Conservation (phyloP, 2,888 invertebrate genomes). For the Sylvicola cinctus region DNA sequence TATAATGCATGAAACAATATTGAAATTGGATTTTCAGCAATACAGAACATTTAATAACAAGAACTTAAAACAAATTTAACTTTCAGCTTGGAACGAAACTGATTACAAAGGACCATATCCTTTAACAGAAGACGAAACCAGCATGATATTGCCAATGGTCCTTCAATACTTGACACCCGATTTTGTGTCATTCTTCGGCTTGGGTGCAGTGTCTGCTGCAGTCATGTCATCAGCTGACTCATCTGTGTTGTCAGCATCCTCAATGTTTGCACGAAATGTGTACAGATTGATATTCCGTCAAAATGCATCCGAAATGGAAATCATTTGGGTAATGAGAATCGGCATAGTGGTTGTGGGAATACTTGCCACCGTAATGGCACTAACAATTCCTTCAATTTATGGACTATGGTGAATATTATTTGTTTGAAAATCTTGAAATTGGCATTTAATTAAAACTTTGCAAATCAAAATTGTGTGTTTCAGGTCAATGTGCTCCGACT, state of each 20-base stretch:
- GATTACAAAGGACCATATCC: conserved; percentile 58
- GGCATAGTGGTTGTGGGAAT: conserved; percentile 83
- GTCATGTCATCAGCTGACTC: conserved; percentile 99
- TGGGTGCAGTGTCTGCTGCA: conserved; percentile 96
- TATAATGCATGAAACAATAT: no score
- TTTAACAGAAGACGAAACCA: conserved; percentile 55
- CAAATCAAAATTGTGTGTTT: conserved; percentile 1
- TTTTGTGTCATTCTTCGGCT: conserved; percentile 90
- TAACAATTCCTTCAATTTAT: conserved; percentile 94
- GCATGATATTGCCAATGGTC: conserved; percentile 93
- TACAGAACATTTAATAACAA: no score
- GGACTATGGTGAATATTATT: conserved; percentile 61
- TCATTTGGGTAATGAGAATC: conserved; percentile 87
- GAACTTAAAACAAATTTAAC: no score
- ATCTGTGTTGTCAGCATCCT: conserved; percentile 90
- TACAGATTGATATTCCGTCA: conserved; percentile 94
- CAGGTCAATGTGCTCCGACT: conserved; percentile 94
- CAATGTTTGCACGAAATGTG: conserved; percentile 98
- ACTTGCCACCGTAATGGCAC: conserved; percentile 84
- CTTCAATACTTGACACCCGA: conserved; percentile 90
- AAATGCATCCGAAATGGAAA: conserved; percentile 92
- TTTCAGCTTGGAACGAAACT: conserved; percentile 88
- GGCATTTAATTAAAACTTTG: neutral
- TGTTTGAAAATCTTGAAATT: neutral
- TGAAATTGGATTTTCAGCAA: no score